phyloP scores from a whole-genome alignment of 2,797 vertebrate genomes.

The Jordanella pulchra region DNA sequence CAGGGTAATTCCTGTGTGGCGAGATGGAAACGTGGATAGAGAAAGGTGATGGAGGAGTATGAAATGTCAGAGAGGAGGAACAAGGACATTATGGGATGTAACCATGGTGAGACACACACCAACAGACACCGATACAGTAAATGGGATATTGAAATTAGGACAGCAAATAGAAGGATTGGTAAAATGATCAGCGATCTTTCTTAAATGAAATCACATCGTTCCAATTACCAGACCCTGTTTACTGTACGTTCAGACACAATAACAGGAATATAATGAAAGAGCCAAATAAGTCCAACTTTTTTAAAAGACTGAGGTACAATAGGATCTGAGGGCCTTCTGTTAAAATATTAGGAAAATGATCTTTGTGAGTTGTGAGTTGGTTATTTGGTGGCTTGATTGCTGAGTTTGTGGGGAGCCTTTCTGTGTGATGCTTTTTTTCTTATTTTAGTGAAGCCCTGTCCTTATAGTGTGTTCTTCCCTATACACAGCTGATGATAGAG shows the following conservation, averaged over 20 bases:
- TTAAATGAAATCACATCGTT: constrained; percentile 54
- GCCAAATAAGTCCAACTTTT: constrained; percentile 26
- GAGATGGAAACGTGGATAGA: constrained; percentile 67
- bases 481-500: no score
- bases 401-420: no score
- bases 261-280: constrained; percentile 16
- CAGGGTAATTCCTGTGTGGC: constrained; percentile 76
- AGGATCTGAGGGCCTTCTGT: background rate
- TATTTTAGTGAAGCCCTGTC: no score
- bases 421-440: no score
- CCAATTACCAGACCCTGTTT: constrained; percentile 40
- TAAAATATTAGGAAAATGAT: background rate
- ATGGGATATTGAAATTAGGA: constrained; percentile 35
- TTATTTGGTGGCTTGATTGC: no score
- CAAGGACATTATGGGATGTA: constrained; percentile 63
- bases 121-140: constrained; percentile 25
- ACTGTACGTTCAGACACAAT: constrained; percentile 21
- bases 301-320: background rate
- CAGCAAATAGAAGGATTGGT: constrained; percentile 34
- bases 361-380: background rate
- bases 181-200: constrained; percentile 32
- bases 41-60: constrained; percentile 66
- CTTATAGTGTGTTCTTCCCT: no score
- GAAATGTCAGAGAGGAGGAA: constrained; percentile 69
- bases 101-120: constrained; percentile 53